Conservation (phyloP, 2,888 invertebrate species). For the Drosophila robusta region DNA sequence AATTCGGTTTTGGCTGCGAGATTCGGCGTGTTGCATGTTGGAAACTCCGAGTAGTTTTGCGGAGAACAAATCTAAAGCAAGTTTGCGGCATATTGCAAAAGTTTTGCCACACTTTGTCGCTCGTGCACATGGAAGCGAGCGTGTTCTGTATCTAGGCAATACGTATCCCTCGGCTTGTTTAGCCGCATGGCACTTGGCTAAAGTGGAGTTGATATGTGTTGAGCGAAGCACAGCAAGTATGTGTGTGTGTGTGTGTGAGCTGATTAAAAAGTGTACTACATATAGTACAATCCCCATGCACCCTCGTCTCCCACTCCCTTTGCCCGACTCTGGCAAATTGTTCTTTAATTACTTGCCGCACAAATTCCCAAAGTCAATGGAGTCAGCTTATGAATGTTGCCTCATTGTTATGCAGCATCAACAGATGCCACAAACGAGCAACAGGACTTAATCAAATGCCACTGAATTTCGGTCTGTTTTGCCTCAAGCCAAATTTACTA, state of each 20-base stretch:
- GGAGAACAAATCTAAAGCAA: constrained; percentile 43
- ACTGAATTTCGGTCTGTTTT: constrained; percentile 22
- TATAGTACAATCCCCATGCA: constrained; percentile 13
- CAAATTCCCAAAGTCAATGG: constrained; percentile 41
- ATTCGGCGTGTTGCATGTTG: constrained; percentile 13
- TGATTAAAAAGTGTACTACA: constrained; percentile 47
- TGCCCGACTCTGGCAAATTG: constrained; percentile 53
- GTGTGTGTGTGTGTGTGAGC: constrained; percentile 40
- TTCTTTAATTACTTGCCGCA: constrained; percentile 72
- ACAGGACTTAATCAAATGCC: constrained; percentile 66
- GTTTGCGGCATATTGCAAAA: constrained; percentile 74
- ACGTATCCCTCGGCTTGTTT: constrained; percentile 6
- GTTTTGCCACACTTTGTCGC: constrained; percentile 60
- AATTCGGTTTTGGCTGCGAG: constrained; percentile 1
- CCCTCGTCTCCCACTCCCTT: no score
- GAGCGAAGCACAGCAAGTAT: constrained; percentile 59
- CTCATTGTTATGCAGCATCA: constrained; percentile 74
- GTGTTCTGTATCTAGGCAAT: constrained; percentile 21
- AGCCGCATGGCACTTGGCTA: neutral
- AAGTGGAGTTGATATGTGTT: constrained; percentile 33
- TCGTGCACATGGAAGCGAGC: constrained; percentile 33
- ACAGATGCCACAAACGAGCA: constrained; percentile 62
- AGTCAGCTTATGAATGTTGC: constrained; percentile 38
- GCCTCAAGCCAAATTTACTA: constrained; percentile 11
- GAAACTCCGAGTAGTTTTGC: neutral